These are phyloP conservation scores for Galbula dea DNA, from an alignment of 2,113 vertebrate genomes.

Conservation along the genomic window DNA sequence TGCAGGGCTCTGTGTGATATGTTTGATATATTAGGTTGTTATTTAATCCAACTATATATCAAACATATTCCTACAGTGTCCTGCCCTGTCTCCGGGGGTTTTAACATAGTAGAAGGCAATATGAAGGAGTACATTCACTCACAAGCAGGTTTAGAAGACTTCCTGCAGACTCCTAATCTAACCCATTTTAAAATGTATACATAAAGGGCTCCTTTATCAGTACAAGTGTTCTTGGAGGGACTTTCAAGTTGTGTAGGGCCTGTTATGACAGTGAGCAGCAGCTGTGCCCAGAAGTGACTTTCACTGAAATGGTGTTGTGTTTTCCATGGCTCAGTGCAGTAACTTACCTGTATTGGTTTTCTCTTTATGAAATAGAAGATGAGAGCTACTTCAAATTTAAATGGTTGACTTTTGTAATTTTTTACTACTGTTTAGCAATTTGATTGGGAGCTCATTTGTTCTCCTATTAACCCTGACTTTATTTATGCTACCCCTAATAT, in stretches of 20 bases:
- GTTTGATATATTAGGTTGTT: conserved; percentile 99
- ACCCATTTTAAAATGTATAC: not conserved
- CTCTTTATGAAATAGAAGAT: not conserved
- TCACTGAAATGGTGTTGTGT: not conserved
- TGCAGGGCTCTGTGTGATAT: conserved; percentile 99
- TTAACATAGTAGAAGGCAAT: conserved; percentile 63
- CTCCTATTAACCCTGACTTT: not conserved
- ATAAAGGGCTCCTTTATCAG: not conserved
- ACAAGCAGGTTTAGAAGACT: conserved; percentile 62
- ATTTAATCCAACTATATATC: conserved; percentile 99
- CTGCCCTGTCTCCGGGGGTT: conserved; percentile 94
- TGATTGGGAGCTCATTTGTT: not conserved
- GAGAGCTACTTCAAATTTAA: not conserved
- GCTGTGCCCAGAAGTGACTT: not conserved
- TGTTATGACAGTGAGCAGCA: not conserved
- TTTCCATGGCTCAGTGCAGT: not conserved
- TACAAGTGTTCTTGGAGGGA: not conserved
- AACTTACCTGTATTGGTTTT: not conserved
- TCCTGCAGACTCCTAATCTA: conserved; percentile 9
- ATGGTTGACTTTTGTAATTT: not conserved
- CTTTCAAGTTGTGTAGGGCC: not conserved
- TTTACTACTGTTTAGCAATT: not conserved
- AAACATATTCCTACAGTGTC: conserved; percentile 99
- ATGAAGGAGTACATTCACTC: conserved; percentile 44
- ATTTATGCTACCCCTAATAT: not conserved